Percentiles rank a stretch among this genome's conserved stretches.
Evolutionary conservation across 2,888 invertebrate genomes (phyloP).

Genomic region (Eristalis tenax): DNA sequence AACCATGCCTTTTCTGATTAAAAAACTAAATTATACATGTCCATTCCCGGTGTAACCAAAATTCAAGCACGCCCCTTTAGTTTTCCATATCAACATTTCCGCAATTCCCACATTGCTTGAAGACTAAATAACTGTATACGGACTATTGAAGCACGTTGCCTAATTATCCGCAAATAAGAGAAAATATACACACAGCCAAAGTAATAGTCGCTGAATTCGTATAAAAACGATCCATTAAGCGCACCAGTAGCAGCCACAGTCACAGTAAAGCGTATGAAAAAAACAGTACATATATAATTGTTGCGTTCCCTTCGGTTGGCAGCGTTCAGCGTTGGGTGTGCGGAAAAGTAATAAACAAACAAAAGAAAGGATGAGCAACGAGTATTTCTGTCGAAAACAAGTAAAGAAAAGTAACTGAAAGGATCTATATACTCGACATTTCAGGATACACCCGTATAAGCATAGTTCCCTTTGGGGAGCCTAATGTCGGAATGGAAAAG

Average conservation of each 20-base stretch:
- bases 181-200: constrained; percentile 4
- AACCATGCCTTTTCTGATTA: too few species aligned
- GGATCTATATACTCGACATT: constrained; percentile 7
- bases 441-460: neutral
- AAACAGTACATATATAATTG: constrained; percentile 56
- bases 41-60: too few species aligned
- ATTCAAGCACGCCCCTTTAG: too few species aligned
- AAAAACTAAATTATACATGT: too few species aligned
- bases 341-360: constrained; percentile 70
- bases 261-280: constrained; percentile 32
- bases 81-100: neutral
- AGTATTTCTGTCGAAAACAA: constrained; percentile 68
- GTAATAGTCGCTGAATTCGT: neutral
- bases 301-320: constrained; percentile 31
- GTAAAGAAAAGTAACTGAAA: neutral
- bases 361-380: constrained; percentile 69
- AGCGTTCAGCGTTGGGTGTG: constrained; percentile 48
- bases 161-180: constrained; percentile 62
- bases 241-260: constrained; percentile 16
- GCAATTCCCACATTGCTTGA: neutral
- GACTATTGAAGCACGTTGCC: constrained; percentile 66
- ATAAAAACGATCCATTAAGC: constrained; percentile 56
- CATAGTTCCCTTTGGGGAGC: neutral
- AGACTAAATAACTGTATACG: constrained; percentile 66
- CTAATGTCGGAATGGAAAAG: constrained; percentile 19